Percentiles rank a stretch among this genome's conserved stretches.
These are phyloP conservation scores for Masnerella sp. DNA, from an alignment of 2,888 invertebrate species.

Conservation along the genomic window DNA sequence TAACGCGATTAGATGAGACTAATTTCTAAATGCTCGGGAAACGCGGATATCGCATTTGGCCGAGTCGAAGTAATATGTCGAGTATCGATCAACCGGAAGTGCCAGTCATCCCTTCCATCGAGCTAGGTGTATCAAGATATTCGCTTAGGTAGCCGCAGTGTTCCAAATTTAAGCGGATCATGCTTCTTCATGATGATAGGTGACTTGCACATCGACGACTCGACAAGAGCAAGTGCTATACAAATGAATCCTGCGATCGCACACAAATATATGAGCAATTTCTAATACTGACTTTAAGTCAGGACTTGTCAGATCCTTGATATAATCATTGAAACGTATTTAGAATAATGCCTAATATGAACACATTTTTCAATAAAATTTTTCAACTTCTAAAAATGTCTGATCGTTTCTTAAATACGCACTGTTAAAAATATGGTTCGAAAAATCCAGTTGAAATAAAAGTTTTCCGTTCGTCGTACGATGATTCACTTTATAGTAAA, in stretches of 20 bases:
- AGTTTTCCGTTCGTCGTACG: background rate
- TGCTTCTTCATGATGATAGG: conserved; percentile 68
- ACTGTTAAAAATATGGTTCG: background rate
- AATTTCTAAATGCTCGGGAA: conserved; percentile 28
- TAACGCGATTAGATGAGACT: conserved; percentile 29
- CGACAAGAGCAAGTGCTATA: conserved; percentile 54
- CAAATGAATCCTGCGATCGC: conserved; percentile 48
- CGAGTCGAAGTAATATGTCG: conserved; percentile 60
- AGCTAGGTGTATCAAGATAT: conserved; percentile 71
- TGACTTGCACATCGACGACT: conserved; percentile 72
- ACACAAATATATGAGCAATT: conserved; percentile 47
- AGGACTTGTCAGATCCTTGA: background rate
- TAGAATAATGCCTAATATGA: too few relatives aligned
- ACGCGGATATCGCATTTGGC: conserved; percentile 43
- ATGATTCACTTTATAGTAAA: too few relatives aligned
- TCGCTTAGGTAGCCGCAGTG: conserved; percentile 61
- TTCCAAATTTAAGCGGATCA: conserved; percentile 70
- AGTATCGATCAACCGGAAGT: conserved; percentile 68
- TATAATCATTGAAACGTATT: too few relatives aligned
- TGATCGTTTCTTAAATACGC: too few relatives aligned
- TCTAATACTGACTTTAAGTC: too few relatives aligned
- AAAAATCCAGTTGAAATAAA: background rate
- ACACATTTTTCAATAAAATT: too few relatives aligned
- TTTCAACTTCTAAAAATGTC: too few relatives aligned
- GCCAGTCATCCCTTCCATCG: conserved; percentile 65